phyloP scores from a whole-genome alignment of 2,113 vertebrate genomes.

The Asarcornis scutulata region DNA sequence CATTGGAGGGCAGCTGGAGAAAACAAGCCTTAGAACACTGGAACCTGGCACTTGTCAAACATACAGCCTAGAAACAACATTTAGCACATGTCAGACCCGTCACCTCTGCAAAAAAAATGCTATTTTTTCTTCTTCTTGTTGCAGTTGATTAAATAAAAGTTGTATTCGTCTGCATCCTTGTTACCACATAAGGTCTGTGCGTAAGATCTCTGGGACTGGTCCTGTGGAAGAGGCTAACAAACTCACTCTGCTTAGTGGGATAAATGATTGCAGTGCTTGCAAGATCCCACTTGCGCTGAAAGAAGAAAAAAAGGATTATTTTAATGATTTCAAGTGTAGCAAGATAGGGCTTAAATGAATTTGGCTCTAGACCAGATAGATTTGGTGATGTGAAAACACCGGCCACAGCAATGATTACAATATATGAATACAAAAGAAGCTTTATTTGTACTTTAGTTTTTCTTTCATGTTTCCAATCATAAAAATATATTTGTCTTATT shows the following conservation, averaged over 20 bases:
- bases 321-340: not conserved
- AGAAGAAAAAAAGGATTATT: not conserved
- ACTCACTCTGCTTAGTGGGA: not conserved
- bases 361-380: slow-evolving; percentile 22
- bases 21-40: not conserved
- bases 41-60: not conserved
- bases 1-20: not conserved
- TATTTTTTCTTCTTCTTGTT: not conserved
- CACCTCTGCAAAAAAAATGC: not conserved
- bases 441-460: slow-evolving; percentile 20
- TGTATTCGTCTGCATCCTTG: not conserved
- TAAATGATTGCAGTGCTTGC: not conserved
- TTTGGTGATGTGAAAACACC: slow-evolving; percentile 24
- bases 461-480: slow-evolving; percentile 39
- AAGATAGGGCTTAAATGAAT: not conserved
- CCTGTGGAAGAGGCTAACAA: not conserved
- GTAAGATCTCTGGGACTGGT: not conserved
- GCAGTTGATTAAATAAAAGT: not conserved
- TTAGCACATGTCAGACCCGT: not conserved
- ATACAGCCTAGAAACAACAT: not conserved
- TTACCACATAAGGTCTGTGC: not conserved
- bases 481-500: slow-evolving; percentile 21
- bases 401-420: slow-evolving; percentile 13
- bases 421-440: slow-evolving; percentile 28
- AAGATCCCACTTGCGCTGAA: not conserved